Evolutionary conservation across 2,888 invertebrate species (phyloP), one percentile per base, ranked within the genome.

Genomic region (Rhingia rostrata): DNA sequence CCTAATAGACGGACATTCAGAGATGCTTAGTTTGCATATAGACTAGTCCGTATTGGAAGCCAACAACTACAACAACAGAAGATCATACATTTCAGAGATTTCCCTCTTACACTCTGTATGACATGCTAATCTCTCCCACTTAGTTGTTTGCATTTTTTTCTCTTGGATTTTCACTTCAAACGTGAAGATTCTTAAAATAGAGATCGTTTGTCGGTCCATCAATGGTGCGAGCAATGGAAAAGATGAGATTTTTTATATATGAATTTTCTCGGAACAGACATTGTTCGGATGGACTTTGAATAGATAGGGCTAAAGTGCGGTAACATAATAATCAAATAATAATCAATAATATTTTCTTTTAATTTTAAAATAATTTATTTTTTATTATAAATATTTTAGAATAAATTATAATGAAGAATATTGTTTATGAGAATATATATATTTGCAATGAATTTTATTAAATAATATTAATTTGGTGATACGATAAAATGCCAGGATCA

Each of bases 191-290:
- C 56, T 69, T 56, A 69, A 69, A 69, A 69, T 69, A 70, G 14
- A 14, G 49, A 22, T 12, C 58, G 4, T 14, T 12, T 58, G 49
- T 58, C 70, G 60, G 54, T 49, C 58, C 60, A 70, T 70, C 70
- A 60, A 70, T 70, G 70, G 70, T 33, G 58, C 49, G 70, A 69
- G 47, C 30, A 33, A 67, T 67, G 33, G 54, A 54, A 33, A 10
- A n/a, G 43, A 22, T 43, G 35, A 10, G 54, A 54, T 66, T 33
- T 41, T 53, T 66, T 41, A 12, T 32, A 51, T 41, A 66, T 41
- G 64, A 39, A 9, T 64, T 7, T 39, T 6, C 39, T n/a, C 7
- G 37, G 1, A 49, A 6, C 14, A 14, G 9, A 30, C 6, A 10
- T 12, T 5, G 49, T 6, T 58, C 6, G 6, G 4, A 7, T n/a